Percentiles rank a stretch among this genome's conserved stretches.
phyloP scores from a whole-genome alignment of 2,797 vertebrate genomes.

The Ibycter americanus region DNA sequence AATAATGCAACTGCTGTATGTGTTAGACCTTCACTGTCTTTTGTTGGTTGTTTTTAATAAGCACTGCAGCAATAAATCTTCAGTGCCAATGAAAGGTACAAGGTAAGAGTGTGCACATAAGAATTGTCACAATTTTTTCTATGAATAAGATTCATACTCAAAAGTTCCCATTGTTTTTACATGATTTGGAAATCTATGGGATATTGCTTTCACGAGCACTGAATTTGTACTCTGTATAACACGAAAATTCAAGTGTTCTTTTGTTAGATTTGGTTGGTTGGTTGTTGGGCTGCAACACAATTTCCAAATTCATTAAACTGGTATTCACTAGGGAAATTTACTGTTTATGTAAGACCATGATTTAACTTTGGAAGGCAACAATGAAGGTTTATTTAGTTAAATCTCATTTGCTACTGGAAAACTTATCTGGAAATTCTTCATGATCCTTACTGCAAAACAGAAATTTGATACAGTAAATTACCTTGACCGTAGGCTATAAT shows the following conservation, averaged over 20 bases:
- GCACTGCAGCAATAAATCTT: background rate
- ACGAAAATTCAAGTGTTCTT: background rate
- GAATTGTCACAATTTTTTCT: background rate
- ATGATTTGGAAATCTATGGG: background rate
- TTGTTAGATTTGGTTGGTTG: background rate
- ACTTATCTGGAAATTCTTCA: slow-evolving; percentile 23
- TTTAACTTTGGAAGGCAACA: slow-evolving; percentile 29
- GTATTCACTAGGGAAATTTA: background rate
- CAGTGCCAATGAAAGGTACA: background rate
- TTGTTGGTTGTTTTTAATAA: background rate
- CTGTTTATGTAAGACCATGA: background rate
- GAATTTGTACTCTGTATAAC: background rate
- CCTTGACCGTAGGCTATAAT: background rate
- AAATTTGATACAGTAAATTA: slow-evolving; percentile 10
- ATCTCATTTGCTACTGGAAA: slow-evolving; percentile 17
- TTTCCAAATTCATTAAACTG: slow-evolving; percentile 16
- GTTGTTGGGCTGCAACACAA: background rate
- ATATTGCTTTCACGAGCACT: background rate
- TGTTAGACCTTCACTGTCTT: background rate
- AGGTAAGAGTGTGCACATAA: background rate
- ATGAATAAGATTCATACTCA: background rate
- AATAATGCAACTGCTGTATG: background rate
- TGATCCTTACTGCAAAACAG: background rate
- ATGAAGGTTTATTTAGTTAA: slow-evolving; percentile 19
- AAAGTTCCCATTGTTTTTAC: background rate